Evolutionary conservation across 2,888 invertebrate species (phyloP), one percentile per base, ranked within the genome.

Genomic region (Drosophila pseudotakahashii): DNA sequence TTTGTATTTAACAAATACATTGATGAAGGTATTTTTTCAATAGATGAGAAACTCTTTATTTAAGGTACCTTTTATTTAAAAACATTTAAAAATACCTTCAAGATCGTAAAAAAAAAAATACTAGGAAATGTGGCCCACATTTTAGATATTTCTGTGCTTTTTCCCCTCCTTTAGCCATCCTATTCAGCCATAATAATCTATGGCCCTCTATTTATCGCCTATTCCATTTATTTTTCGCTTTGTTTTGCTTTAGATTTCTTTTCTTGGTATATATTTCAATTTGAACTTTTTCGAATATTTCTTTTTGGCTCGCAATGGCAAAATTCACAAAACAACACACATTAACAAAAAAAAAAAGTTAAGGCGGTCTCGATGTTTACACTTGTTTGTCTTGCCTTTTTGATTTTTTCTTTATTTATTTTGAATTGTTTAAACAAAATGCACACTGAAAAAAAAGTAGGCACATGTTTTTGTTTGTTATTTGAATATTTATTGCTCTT

Each of bases 361-460:
- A 36, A 39, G 19, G 16, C 30, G 19, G 14, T 62, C 61, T 62
- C 30, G 30, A 9, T 45, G 60, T 47, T 41, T 61, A 61, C 62
- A 61, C 62, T 61, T 41, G 39, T 45, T 61, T 59, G 26, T 45
- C 45, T 37, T 30, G 26, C 10, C 7, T 44, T 13, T 44, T 44
- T 2, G 1, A 1, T 44, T 13, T 44, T 23, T 11, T 26, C 1
- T 26, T 26, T 19, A 14, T 7, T 6, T 44, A 1, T n/a, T 44
- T 45, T 26, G 1, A 26, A 63, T 41, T 42, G 50, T 58, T 58
- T 54, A 58, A 47, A 47, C 26, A 30, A 45, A 26, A 26, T 45
- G 45, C 37, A 42, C 63, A 63, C 34, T 34, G 11, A 16, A 62
- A 62, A 61, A 61, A 61, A 13, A n/a, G n/a, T 26, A 6, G 3